Base-by-base conservation (phyloP, 2,113 vertebrate species). In the Peucedramus taeniatus region DNA sequence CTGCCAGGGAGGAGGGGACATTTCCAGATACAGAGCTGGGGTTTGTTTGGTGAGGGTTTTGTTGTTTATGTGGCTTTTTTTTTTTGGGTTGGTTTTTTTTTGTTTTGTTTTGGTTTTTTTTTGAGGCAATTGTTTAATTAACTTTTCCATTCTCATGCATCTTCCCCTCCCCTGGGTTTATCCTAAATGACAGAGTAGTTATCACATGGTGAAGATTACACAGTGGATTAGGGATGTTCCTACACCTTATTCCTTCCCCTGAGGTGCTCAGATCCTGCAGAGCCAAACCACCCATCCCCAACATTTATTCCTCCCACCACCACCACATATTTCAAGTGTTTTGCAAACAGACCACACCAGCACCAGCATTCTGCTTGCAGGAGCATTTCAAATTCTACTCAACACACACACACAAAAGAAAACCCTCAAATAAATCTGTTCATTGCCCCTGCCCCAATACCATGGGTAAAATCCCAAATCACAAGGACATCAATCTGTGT, bases 11-110 rank as follows among this genome's bases (percentile, higher is more conserved):
- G 0, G 1, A 61, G 6, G 23, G 15, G 49, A 18, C 6, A 19
- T 61, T 70, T 74, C 23, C 6, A 4, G 24, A 44, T 23, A 18
- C 1, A 23, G 40, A 84, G 19, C 5, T 69, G 10, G 3, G 6
- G 1, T 60, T 39, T 31, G 6, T 35, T n/a, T 30, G 7, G 5
- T 39, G 82, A 63, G 16, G 3, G 0, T 1, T 30, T 63, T 68
- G 24, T 9, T 45, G 19, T 47, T 61, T 15, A 22, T 10, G 5
- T 61, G 22, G 15, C 6, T 42, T 42, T 42, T 19, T 45, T 45
- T 15, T 15, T 16, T 53, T 28, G 28, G 16, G 6, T 16, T 16
- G n/a, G n/a, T n/a, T n/a, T n/a, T n/a, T n/a, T n/a, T n/a, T n/a
- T n/a, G n/a, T n/a, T n/a, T n/a, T n/a, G n/a, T n/a, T n/a, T n/a